Conservation (phyloP, 2,113 vertebrate species). For the Indri indri region DNA sequence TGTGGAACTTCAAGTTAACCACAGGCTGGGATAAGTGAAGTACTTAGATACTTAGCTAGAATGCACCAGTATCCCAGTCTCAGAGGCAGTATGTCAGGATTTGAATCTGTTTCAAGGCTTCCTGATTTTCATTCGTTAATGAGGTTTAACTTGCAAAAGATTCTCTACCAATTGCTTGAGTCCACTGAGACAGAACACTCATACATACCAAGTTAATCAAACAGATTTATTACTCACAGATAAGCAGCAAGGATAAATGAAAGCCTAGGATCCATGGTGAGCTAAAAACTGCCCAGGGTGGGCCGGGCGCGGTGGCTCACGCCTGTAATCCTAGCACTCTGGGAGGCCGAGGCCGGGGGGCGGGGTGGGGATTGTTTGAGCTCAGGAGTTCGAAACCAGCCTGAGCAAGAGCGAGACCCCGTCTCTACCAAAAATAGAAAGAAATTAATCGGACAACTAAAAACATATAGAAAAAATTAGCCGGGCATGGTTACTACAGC, state of each 20-base stretch:
- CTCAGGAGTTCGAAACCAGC: too few species aligned
- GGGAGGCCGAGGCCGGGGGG: too few species aligned
- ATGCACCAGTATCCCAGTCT: background rate
- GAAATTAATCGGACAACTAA: too few species aligned
- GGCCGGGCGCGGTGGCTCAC: too few species aligned
- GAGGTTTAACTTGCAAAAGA: background rate
- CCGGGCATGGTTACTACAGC: too few species aligned
- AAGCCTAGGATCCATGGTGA: too few species aligned
- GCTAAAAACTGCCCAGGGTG: background rate
- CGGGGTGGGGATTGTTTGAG: too few species aligned
- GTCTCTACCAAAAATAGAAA: too few species aligned
- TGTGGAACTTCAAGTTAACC: background rate
- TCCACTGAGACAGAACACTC: too few species aligned
- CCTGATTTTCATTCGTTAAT: background rate
- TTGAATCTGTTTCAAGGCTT: background rate
- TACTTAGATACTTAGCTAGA: background rate
- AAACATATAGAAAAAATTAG: too few species aligned
- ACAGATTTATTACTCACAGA: background rate
- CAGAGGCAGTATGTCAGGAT: background rate
- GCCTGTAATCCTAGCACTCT: too few species aligned
- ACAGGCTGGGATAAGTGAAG: background rate
- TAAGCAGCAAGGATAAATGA: background rate
- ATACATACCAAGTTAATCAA: background rate
- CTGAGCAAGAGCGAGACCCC: too few species aligned
- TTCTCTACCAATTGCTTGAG: background rate